A percentile compares a stretch with the other conserved stretches of the same genome.
Evolutionary conservation across 2,888 invertebrate species (phyloP).

Genomic region (Onthophagus sagittarius): DNA sequence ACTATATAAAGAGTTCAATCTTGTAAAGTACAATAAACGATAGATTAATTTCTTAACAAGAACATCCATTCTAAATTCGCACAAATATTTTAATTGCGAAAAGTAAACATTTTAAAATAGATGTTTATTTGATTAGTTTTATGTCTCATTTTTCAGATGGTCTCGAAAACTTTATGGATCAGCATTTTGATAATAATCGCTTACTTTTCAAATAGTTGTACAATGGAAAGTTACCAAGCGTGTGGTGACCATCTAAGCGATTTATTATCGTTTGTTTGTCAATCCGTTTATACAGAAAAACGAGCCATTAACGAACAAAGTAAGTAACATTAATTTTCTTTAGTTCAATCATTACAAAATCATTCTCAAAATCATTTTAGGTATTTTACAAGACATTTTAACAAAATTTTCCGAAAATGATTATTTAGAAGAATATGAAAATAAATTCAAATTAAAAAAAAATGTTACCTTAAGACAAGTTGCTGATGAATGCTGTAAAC

Average conservation of each 20-base stretch:
- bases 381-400: neutral
- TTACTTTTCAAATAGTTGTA: neutral
- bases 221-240: neutral
- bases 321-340: neutral
- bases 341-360: neutral
- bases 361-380: neutral
- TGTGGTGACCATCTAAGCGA: neutral
- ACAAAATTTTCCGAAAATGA: neutral
- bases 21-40: neutral
- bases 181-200: neutral
- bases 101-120: too few relatives aligned
- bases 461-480: neutral
- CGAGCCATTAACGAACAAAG: neutral
- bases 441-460: too few relatives aligned
- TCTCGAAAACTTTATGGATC: neutral
- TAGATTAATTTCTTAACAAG: too few relatives aligned
- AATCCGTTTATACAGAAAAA: neutral
- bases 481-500: slow-evolving; percentile 18
- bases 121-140: neutral
- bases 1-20: neutral
- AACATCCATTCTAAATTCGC: too few relatives aligned
- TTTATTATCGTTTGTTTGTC: neutral
- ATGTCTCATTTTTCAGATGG: neutral
- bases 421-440: too few relatives aligned
- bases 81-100: too few relatives aligned